These are phyloP conservation scores for Lethrus apterus DNA, from an alignment of 1,140 invertebrate species.

Conservation along the genomic window DNA sequence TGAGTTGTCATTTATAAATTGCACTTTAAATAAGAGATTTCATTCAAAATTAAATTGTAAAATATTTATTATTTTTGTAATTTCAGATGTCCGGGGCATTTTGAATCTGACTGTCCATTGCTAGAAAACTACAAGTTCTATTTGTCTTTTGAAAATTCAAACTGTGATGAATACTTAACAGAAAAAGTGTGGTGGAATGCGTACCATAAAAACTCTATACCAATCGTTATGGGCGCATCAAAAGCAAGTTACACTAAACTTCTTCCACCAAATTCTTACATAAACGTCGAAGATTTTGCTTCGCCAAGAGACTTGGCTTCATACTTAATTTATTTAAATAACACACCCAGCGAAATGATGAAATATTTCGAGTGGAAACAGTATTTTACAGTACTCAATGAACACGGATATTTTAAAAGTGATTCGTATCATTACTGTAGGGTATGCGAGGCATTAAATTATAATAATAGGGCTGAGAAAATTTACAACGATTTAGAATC, in stretches of 20 bases:
- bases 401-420: conserved; percentile 63
- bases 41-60: too few species aligned
- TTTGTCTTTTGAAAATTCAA: conserved; percentile 67
- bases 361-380: conserved; percentile 64
- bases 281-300: conserved; percentile 68
- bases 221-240: conserved; percentile 59
- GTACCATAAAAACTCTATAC: conserved; percentile 55
- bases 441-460: conserved; percentile 69
- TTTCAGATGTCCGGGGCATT: conserved; percentile 56
- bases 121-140: conserved; percentile 64
- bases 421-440: conserved; percentile 70
- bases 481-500: conserved; percentile 44
- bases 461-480: conserved; percentile 46
- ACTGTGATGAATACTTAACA: conserved; percentile 63
- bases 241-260: conserved; percentile 44
- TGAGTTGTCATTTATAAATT: too few species aligned
- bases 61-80: conserved; percentile 5
- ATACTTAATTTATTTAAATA: conserved; percentile 52
- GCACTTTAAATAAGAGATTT: too few species aligned
- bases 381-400: conserved; percentile 59
- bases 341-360: conserved; percentile 48
- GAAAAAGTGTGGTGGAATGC: conserved; percentile 64
- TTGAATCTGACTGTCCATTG: conserved; percentile 47
- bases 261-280: conserved; percentile 58
- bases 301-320: conserved; percentile 53